phyloP scores from a whole-genome alignment of 2,113 vertebrate species.

The Illadopsis cleaveri region DNA sequence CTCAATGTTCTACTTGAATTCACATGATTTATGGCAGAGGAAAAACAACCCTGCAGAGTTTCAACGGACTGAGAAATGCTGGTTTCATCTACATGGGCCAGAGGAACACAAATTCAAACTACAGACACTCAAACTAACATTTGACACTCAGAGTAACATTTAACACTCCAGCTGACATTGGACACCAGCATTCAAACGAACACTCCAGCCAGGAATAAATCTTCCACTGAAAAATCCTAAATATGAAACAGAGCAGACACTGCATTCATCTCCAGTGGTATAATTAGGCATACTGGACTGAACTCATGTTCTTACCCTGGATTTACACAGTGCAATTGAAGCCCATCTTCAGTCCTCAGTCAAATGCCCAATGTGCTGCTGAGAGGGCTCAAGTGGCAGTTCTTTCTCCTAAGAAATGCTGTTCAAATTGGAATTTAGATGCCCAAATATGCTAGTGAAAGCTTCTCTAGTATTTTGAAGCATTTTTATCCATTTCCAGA shows the following conservation, averaged over 20 bases:
- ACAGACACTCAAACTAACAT: not conserved
- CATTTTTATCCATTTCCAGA: not conserved
- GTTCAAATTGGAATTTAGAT: not conserved
- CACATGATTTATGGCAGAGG: constrained; percentile 28
- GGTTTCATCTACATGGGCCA: not conserved
- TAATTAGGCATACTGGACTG: not conserved
- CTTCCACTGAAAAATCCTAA: not conserved
- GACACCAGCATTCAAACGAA: not conserved
- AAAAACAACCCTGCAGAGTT: not conserved
- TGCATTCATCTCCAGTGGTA: not conserved
- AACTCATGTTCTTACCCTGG: not conserved
- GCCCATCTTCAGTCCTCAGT: not conserved
- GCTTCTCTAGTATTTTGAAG: not conserved
- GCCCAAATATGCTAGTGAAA: not conserved
- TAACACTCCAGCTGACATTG: not conserved
- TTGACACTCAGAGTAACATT: not conserved
- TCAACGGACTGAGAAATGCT: constrained; percentile 55
- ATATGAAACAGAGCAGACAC: not conserved
- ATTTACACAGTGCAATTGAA: not conserved
- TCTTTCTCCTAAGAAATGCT: not conserved
- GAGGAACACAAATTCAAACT: constrained; percentile 46
- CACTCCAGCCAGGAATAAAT: not conserved
- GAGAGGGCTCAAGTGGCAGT: not conserved
- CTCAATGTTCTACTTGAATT: constrained; percentile 57
- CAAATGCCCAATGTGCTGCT: not conserved